Base-by-base conservation (phyloP, 1,140 invertebrate species). In the Wasmannia auropunctata region DNA sequence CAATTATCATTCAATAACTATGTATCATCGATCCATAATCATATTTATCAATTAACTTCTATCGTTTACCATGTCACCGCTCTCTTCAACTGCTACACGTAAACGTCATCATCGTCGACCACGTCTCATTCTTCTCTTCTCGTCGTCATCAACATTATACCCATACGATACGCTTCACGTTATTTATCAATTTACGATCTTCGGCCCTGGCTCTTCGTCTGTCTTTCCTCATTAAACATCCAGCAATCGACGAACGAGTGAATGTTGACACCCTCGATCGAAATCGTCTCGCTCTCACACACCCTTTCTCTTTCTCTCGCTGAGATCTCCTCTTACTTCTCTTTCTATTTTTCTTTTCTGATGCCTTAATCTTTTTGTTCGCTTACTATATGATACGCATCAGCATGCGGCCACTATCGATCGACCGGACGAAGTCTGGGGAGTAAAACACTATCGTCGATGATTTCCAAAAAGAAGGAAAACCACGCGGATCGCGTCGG, bases 11-110 rank as follows among this genome's bases (percentile, higher is more conserved):
- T 89, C 70, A 86, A 70, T 91, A 91, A 86, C 86, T 93, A 92
- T 93, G 90, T 87, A 91, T 91, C 89, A 88, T 93, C 91, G 91
- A 88, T 92, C 90, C 85, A 92, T 93, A 88, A 92, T 91, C 25
- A 28, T 83, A 72, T 74, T 83, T 83, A 83, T 85, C 81, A 46
- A 77, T 85, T 85, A 75, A 63, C 22, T 40, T 34, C n/a, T 85
- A 85, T 77, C 81, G 58, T 85, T 67, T 86, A 86, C 51, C 56
- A 60, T 70, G 65, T 85, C 84, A 60, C 74, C 84, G 65, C 65
- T 63, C 46, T 86, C 28, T 80, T 86, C 58, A 88, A 84, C 62
- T 40, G 70, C 70, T 56, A 72, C 37, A 63, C 69, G n/a, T n/a
- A n/a, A 87, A 86, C 63, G 34, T 79, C 40, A 86, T 69, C 28